These are phyloP conservation scores for Bos taurus DNA, from an alignment of 2,113 vertebrate genomes.

Conservation along the genomic window DNA sequence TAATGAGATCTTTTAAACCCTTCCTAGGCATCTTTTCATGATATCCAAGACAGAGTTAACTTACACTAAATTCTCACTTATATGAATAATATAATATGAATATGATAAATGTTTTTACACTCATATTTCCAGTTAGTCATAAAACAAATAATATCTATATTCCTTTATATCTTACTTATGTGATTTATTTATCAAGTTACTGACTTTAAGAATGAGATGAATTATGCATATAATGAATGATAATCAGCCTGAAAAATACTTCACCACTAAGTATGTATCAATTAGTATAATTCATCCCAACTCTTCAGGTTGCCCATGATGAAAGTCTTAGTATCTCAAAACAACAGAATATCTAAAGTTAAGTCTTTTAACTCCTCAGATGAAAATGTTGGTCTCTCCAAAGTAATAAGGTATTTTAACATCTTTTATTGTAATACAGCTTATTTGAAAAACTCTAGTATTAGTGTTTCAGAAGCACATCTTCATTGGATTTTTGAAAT, in stretches of 20 bases:
- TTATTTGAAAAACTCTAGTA: background rate
- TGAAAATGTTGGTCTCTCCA: background rate
- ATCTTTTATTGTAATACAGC: background rate
- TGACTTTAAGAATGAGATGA: background rate
- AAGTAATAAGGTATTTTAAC: background rate
- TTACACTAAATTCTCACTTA: background rate
- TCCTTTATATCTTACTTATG: background rate
- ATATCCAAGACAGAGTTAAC: background rate
- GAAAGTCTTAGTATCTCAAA: background rate
- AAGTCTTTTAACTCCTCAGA: background rate
- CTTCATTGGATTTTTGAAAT: background rate
- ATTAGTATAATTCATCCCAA: background rate
- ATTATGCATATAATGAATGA: background rate
- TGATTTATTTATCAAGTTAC: background rate
- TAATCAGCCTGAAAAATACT: background rate
- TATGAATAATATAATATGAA: background rate
- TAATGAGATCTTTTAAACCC: background rate
- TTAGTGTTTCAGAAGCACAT: background rate
- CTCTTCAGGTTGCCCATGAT: background rate
- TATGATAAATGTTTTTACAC: background rate
- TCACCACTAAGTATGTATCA: background rate
- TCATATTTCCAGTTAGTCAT: background rate
- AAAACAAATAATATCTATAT: slow-evolving; percentile 13
- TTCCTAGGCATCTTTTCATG: background rate
- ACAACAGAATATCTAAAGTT: background rate